Evolutionary conservation across 64 coral and sea anemone species (phyloP), one percentile per base, ranked within the genome.

Genomic region (Actinia tenebrosa): DNA sequence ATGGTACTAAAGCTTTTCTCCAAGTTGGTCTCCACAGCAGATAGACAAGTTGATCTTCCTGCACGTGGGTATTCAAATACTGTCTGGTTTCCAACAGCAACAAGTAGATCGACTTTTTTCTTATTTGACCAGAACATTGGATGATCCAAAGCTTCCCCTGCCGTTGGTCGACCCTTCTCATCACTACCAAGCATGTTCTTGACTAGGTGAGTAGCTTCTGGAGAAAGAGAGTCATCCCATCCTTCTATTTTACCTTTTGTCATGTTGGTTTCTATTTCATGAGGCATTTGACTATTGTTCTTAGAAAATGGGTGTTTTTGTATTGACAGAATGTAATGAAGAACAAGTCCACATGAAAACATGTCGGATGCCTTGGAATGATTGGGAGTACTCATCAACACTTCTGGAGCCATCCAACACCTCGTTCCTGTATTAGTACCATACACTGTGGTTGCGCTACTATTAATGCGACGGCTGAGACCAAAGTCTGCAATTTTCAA

Each of bases 401-500:
- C 63, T 66, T 58, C 56, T 58, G 56, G 56, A 58, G 56, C 56
- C 56, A 58, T 58, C 56, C 56, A 58, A 58, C 56, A 58, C 56
- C 56, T 58, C 13, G 56, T 58, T 10, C 56, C 56, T 58, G 56
- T 5, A 58, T 58, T 58, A 58, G 56, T 16, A 16, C 56, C 1
- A 58, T 11, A 66, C 63, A 66, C 63, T 66, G 63, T 66, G 22
- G 63, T 66, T 13, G 19, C 20, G 22, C 19, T 66, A 66, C 63
- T 66, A n/a, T 79, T 37, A 1, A 79, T 60, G n/a, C 82, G 90
- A 37, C 85, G 79, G n/a, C 93, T 94, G 4, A 94, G 69, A 46
- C 93, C 93, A 80, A 93, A 93, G 64, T 91, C 93, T 18, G 58
- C 87, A 19, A 95, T 95, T 69, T 95, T 95, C 2, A 95, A 75